Conservation (phyloP, 2,888 invertebrate species). For the Oscheius sp. region DNA sequence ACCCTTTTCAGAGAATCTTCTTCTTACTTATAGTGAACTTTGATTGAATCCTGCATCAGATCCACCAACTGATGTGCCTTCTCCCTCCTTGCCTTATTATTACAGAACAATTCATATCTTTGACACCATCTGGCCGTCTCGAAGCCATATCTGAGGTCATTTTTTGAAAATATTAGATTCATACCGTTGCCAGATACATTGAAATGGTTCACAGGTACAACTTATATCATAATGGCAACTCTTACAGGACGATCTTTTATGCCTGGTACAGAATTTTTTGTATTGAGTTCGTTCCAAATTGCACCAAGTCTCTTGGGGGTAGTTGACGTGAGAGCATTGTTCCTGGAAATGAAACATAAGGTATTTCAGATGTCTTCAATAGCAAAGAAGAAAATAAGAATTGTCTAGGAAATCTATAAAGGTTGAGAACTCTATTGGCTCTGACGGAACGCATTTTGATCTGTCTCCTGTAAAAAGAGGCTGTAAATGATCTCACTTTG, state of each 20-base stretch:
- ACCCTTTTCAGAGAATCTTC: not conserved
- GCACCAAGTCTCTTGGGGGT: slow-evolving; percentile 56
- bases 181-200: slow-evolving; percentile 39
- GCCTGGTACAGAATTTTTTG: slow-evolving; percentile 42
- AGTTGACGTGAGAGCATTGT: slow-evolving; percentile 52
- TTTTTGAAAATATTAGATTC: not conserved
- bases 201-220: slow-evolving; percentile 56
- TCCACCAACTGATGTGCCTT: slow-evolving; percentile 48
- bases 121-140: slow-evolving; percentile 63
- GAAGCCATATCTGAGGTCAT: slow-evolving; percentile 39
- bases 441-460: no score
- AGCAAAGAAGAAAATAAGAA: no score
- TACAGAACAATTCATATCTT: slow-evolving; percentile 55
- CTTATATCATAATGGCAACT: slow-evolving; percentile 36
- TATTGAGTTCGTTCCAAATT: slow-evolving; percentile 50
- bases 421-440: no score
- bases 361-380: no score
- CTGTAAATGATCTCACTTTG: slow-evolving; percentile 34
- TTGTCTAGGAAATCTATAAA: not conserved
- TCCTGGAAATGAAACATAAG: slow-evolving; percentile 47
- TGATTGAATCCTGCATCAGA: slow-evolving; percentile 50
- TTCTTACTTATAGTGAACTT: slow-evolving; percentile 52
- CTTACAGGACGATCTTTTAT: slow-evolving; percentile 22
- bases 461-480: not conserved
- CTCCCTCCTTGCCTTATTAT: slow-evolving; percentile 51